Percentiles rank a stretch among this genome's conserved stretches.
Evolutionary conservation across 2,113 vertebrate species (phyloP).

Genomic region (Myrmecophaga tridactyla): DNA sequence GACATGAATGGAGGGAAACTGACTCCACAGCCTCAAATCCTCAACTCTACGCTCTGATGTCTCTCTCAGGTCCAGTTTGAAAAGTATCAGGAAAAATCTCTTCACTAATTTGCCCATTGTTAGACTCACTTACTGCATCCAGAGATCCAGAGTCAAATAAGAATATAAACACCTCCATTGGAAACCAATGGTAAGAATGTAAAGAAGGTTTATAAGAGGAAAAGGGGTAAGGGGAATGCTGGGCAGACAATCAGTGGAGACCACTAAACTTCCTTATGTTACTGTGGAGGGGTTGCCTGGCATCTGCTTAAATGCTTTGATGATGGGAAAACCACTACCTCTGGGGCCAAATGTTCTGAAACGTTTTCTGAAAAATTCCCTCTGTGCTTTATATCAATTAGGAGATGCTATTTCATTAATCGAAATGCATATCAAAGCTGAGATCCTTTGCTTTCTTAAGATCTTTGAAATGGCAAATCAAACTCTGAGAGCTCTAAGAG

Average conservation of each 20-base stretch:
- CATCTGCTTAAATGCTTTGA: neutral
- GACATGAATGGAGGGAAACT: accelerated
- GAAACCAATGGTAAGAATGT: neutral
- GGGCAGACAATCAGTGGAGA: neutral
- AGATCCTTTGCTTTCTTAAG: slow-evolving; percentile 15
- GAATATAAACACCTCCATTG: neutral
- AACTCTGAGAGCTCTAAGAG: neutral
- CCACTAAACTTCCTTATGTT: accelerated
- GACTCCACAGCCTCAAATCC: neutral
- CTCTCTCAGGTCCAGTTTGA: neutral
- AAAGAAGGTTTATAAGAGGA: neutral
- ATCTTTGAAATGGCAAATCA: slow-evolving; percentile 44
- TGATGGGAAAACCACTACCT: neutral
- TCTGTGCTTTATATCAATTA: slow-evolving; percentile 43
- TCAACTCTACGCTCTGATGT: neutral
- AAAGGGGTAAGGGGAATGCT: neutral
- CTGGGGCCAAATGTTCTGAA: neutral
- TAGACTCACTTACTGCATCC: neutral
- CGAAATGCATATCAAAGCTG: slow-evolving; percentile 39
- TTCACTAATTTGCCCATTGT: neutral
- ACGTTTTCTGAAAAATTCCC: neutral
- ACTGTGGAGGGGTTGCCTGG: neutral
- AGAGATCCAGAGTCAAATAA: neutral
- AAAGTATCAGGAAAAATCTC: neutral
- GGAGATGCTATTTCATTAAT: slow-evolving; percentile 50